A percentile compares a stretch with the other conserved stretches of the same genome.
phyloP scores from a whole-genome alignment of 1,140 invertebrate species.

The Drosophila ananassae region DNA sequence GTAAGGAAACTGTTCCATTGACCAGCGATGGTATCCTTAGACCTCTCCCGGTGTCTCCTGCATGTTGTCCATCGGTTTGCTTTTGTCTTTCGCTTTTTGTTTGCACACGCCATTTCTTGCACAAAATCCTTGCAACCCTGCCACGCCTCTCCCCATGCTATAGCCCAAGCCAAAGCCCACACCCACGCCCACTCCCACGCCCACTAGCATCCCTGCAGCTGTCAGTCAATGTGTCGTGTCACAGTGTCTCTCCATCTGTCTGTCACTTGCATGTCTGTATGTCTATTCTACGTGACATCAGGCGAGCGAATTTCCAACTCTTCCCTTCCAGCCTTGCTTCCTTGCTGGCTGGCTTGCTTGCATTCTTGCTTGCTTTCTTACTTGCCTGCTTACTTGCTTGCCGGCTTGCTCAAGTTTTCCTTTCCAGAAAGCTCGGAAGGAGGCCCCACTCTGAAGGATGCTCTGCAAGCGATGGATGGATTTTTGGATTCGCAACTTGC shows the following conservation, averaged over 20 bases:
- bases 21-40: conserved; percentile 19
- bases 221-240: conserved; percentile 84
- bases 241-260: conserved; percentile 83
- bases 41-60: conserved; percentile 11
- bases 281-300: conserved; percentile 83
- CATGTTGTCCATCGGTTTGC: conserved; percentile 75
- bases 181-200: conserved; percentile 13
- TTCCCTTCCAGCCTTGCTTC: conserved; percentile 24
- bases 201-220: conserved; percentile 72
- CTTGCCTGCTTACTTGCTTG: conserved; percentile 20
- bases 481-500: conserved; percentile 83
- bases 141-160: conserved; percentile 28
- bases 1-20: conserved; percentile 42
- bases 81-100: conserved; percentile 77
- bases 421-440: conserved; percentile 18
- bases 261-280: conserved; percentile 81
- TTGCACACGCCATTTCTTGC: conserved; percentile 77
- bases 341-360: conserved; percentile 13
- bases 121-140: conserved; percentile 69
- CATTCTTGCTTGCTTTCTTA: conserved; percentile 31
- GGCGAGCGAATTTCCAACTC: conserved; percentile 54
- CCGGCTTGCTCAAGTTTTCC: conserved; percentile 47
- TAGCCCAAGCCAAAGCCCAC: not conserved
- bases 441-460: conserved; percentile 43
- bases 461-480: conserved; percentile 75